Base-by-base conservation (phyloP, 2,888 invertebrate genomes). In the Oligia fasciuncula region DNA sequence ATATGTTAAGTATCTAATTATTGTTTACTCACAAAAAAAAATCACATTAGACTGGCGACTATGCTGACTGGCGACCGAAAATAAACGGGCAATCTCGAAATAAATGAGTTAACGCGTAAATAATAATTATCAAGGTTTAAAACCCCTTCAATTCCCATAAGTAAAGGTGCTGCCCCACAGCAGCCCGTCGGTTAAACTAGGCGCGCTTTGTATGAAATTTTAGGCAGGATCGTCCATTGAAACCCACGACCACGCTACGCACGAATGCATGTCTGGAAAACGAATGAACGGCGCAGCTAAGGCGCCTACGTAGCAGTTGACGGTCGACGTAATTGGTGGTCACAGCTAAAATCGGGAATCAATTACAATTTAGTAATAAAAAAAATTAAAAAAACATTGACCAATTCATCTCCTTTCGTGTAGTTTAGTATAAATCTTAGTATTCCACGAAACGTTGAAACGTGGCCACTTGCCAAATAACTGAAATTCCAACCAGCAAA, bases 391-490 rank as follows among this genome's bases (percentile, higher is more conserved):
- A 29, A 29, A 29, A 29, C 29, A 29, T 57, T 8, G 29, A 49
- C 13, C 0, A 23, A 51, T 40, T 3, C 3, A 51, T 46, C 19
- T 51, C 35, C 43, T 51, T n/a, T 13, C 13, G 8, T 40, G n/a
- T 29, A 19, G 43, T 76, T 43, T 29, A 69, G 29, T 17, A 40
- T n/a, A 54, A 51, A 60, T 43, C 5, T 6, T 60, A 29, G 11
- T 23, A 17, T 29, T 68, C 6, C 4, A 29, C 29, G 1, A 29
- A 29, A 29, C 29, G 29, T 29, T 29, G 29, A 57, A 43, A 29
- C 14, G 29, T 75, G 83, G 83, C 4, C 23, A 13, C 4, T 65
- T 43, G 83, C 83, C 76, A 80, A 82, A 83, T 35, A 60, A 43
- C 43, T 63, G 49, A 4, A 66, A 35, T 69, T 40, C 51, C n/a